Conservation (phyloP, 1,140 invertebrate species). For the Pararge aegeria region DNA sequence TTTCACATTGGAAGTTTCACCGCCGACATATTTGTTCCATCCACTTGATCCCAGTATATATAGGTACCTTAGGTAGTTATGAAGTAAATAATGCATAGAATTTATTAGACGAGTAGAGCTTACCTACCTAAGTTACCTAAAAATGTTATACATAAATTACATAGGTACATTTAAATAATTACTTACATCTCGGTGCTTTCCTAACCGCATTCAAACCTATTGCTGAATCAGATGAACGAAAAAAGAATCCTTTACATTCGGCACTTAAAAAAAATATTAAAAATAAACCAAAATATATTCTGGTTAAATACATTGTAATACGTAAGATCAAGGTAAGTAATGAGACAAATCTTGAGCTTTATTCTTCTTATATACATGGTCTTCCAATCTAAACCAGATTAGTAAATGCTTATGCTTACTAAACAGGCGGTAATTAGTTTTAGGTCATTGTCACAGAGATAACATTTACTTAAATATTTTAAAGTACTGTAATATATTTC, state of each 20-base stretch:
- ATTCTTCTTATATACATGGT: not conserved
- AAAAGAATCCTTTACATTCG: slow-evolving; percentile 37
- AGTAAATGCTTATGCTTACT: not conserved
- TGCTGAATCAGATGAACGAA: slow-evolving; percentile 38
- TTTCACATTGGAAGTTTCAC: too few relatives aligned
- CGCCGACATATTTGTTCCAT: too few relatives aligned
- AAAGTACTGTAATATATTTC: slow-evolving; percentile 24
- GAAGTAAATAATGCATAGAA: too few relatives aligned
- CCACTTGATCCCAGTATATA: too few relatives aligned
- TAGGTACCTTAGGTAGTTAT: too few relatives aligned
- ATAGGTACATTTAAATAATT: too few relatives aligned
- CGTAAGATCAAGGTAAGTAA: slow-evolving; percentile 15
- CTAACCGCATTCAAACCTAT: slow-evolving; percentile 46
- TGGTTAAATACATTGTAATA: slow-evolving; percentile 32
- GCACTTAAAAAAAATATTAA: slow-evolving; percentile 21
- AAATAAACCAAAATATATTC: slow-evolving; percentile 18
- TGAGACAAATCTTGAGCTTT: not conserved
- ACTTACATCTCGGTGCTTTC: slow-evolving; percentile 67
- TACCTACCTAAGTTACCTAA: too few relatives aligned
- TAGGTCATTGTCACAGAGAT: slow-evolving; percentile 53
- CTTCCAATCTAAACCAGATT: too few relatives aligned
- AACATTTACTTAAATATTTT: slow-evolving; percentile 19
- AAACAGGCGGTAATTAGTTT: not conserved
- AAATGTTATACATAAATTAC: not conserved
- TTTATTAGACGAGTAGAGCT: too few relatives aligned